Evolutionary conservation across 2,888 invertebrate genomes (phyloP).

Genomic region (Orthosia gracilis): DNA sequence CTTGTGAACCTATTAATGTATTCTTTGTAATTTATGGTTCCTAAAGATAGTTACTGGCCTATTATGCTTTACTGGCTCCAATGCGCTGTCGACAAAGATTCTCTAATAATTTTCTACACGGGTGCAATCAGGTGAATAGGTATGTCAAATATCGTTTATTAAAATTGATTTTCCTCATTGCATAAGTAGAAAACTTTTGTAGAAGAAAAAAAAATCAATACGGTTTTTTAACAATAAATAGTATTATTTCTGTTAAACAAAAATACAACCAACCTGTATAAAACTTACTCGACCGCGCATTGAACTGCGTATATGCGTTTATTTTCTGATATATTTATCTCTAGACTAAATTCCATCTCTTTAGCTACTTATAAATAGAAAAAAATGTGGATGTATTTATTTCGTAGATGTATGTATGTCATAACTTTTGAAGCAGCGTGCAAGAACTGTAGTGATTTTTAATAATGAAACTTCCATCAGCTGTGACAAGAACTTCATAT

Average conservation of each 20-base stretch:
- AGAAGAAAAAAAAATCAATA: background rate
- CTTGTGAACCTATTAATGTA: conserved; percentile 41
- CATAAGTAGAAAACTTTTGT: background rate
- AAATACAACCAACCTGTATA: background rate
- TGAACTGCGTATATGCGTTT: conserved; percentile 57
- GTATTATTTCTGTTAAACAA: background rate
- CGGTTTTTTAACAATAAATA: background rate
- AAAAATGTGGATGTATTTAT: conserved; percentile 59
- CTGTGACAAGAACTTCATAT: background rate
- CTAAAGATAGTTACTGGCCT: conserved; percentile 69
- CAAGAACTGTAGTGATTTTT: background rate
- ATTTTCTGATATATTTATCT: conserved; percentile 62
- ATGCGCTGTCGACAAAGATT: conserved; percentile 43
- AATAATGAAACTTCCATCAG: background rate
- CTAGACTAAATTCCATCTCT: conserved; percentile 57
- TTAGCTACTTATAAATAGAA: conserved; percentile 52
- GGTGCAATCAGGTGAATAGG: background rate
- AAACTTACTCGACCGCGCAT: conserved; percentile 52
- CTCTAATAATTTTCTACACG: background rate
- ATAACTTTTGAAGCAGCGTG: conserved; percentile 33
- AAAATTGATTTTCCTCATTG: background rate
- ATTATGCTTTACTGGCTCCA: conserved; percentile 60
- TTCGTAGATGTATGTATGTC: conserved; percentile 56
- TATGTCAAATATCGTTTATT: background rate
- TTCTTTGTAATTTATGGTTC: conserved; percentile 68